Evolutionary conservation across 2,888 invertebrate species (phyloP).

Genomic region (Petrolisthes cinctipes): DNA sequence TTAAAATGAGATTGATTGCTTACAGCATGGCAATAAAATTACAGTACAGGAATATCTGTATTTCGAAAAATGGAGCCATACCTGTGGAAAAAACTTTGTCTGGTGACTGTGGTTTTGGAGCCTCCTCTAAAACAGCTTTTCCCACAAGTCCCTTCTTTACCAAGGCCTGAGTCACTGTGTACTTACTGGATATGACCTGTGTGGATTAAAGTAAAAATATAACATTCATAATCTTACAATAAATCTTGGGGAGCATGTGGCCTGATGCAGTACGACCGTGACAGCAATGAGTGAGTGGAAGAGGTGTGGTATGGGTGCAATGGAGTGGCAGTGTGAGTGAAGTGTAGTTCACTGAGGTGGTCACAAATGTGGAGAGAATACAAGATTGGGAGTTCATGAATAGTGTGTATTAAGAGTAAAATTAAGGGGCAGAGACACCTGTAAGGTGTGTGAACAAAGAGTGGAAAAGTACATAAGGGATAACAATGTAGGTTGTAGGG

Average conservation of each 20-base stretch:
- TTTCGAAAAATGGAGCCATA: not conserved
- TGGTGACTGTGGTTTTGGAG: constrained; percentile 5
- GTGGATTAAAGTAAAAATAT: not conserved
- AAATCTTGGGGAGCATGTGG: not conserved
- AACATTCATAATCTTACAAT: not conserved
- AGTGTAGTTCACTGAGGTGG: no score
- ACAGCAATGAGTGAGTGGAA: not conserved
- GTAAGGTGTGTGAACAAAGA: no score
- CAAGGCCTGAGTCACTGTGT: constrained; percentile 49
- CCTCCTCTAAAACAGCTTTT: constrained; percentile 51
- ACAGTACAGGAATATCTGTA: no score
- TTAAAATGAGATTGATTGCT: not conserved
- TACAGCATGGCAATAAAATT: no score
- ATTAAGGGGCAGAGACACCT: no score
- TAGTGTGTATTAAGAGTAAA: no score
- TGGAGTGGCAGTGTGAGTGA: no score
- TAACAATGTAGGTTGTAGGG: no score
- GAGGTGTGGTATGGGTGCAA: no score
- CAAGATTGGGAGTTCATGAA: no score
- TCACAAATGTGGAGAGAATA: no score
- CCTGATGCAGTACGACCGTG: not conserved
- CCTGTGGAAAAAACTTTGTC: not conserved
- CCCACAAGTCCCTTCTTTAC: constrained; percentile 56
- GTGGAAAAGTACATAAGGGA: no score
- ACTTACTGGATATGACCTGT: constrained; percentile 54